These are phyloP conservation scores for Montipora capricornis DNA, from an alignment of 64 coral and sea anemone species.

Conservation along the genomic window DNA sequence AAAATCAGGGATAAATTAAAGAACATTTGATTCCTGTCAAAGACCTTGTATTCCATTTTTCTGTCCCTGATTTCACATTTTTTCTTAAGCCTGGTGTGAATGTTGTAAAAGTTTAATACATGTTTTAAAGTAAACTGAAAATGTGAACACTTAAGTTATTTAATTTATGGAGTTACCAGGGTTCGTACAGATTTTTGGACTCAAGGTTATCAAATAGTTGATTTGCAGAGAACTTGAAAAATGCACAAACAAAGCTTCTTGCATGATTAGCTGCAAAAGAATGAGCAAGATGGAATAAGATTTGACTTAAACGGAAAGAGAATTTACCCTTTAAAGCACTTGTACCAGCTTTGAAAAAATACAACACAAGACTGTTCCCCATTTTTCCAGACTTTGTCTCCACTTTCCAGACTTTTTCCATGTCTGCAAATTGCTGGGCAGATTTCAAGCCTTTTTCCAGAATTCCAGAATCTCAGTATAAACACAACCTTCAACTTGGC, in stretches of 20 bases:
- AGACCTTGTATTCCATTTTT: conserved; percentile 4
- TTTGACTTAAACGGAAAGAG: too few relatives aligned
- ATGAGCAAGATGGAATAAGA: conserved; percentile 13
- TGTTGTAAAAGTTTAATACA: conserved; percentile 15
- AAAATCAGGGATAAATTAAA: conserved; percentile 22
- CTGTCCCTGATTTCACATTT: conserved; percentile 51
- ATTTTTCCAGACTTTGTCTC: too few relatives aligned
- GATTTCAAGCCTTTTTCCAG: conserved; percentile 54
- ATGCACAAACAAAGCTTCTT: background rate
- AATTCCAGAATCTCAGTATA: conserved; percentile 28
- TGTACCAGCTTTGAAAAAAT: conserved; percentile 37
- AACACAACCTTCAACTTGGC: conserved; percentile 37
- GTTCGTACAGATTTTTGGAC: conserved; percentile 52
- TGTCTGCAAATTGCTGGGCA: conserved; percentile 43
- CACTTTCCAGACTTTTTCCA: too few relatives aligned
- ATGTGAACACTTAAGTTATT: conserved; percentile 6
- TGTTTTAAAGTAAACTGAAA: conserved; percentile 13
- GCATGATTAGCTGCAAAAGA: conserved; percentile 48
- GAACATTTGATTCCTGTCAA: conserved; percentile 50
- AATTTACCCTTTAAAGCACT: too few relatives aligned
- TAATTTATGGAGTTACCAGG: background rate
- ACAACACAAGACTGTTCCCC: background rate
- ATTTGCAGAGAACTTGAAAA: conserved; percentile 53
- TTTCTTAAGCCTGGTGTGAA: conserved; percentile 54
- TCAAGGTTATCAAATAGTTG: conserved; percentile 39